A percentile compares a stretch with the other conserved stretches of the same genome.
These are phyloP conservation scores for Plagiodera versicolora DNA, from an alignment of 2,888 invertebrate species.

Conservation along the genomic window DNA sequence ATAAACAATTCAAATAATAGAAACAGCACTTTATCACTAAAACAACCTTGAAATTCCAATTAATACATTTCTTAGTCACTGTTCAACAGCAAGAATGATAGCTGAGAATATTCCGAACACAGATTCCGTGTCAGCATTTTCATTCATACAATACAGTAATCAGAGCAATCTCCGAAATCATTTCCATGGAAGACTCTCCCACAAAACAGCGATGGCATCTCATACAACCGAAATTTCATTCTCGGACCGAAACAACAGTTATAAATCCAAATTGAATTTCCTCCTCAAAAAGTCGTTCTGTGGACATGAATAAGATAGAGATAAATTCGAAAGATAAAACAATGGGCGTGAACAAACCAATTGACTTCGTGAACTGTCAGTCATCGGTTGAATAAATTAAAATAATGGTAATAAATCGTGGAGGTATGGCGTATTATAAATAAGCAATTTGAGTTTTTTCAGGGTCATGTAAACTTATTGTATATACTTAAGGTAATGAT, in stretches of 20 bases:
- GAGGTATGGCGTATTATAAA: constrained; percentile 18
- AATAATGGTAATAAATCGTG: constrained; percentile 26
- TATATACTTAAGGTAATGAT: no score
- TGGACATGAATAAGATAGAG: constrained; percentile 27
- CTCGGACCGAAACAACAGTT: constrained; percentile 16
- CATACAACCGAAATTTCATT: constrained; percentile 4
- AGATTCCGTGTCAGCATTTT: neutral
- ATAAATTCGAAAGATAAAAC: constrained; percentile 31
- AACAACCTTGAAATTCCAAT: no score
- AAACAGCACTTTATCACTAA: no score
- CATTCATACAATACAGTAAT: neutral
- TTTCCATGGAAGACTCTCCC: neutral
- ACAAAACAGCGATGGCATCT: constrained; percentile 7
- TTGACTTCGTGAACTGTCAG: constrained; percentile 37
- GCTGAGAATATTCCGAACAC: neutral
- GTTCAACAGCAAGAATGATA: neutral
- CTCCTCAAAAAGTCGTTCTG: constrained; percentile 20
- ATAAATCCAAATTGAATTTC: constrained; percentile 23
- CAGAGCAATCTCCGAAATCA: neutral
- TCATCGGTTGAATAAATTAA: constrained; percentile 36
- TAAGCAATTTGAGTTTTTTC: constrained; percentile 12
- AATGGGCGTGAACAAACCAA: constrained; percentile 40
- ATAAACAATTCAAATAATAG: no score
- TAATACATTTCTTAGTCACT: no score
- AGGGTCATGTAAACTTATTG: no score